A percentile compares a stretch with the other conserved stretches of the same genome.
These are phyloP conservation scores for Sesia bembeciformis DNA, from an alignment of 2,888 invertebrate species.

Conservation along the genomic window DNA sequence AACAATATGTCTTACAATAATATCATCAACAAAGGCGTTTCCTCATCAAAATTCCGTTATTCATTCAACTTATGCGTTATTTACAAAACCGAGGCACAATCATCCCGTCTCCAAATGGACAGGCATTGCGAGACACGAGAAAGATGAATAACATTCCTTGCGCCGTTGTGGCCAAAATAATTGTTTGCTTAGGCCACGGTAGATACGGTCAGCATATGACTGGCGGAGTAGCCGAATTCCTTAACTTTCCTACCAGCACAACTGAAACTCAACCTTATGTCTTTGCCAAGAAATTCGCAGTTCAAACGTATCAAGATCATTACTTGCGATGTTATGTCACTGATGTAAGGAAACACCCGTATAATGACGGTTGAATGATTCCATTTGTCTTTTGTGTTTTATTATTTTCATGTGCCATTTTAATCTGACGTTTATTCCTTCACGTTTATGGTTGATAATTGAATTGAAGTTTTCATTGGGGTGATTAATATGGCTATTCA, in stretches of 20 bases:
- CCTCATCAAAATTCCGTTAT: too few species aligned
- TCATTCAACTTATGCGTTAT: too few species aligned
- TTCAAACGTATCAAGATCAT: conserved; percentile 2
- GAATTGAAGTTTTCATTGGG: not conserved
- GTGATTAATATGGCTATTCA: not conserved
- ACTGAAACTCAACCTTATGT: conserved; percentile 8
- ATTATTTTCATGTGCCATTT: conserved; percentile 17
- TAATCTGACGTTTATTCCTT: not conserved
- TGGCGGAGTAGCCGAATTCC: conserved; percentile 11
- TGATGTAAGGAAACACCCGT: conserved; percentile 19
- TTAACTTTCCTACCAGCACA: conserved; percentile 1
- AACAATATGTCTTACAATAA: too few species aligned
- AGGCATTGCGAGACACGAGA: conserved; percentile 8
- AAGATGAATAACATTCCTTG: conserved; percentile 19
- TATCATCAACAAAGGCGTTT: too few species aligned
- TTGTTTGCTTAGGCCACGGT: conserved; percentile 17
- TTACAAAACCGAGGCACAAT: not conserved
- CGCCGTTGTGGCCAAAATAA: conserved; percentile 19
- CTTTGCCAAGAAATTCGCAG: conserved; percentile 8
- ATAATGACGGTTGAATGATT: conserved; percentile 31
- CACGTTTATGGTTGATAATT: not conserved
- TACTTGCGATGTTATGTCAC: conserved; percentile 6
- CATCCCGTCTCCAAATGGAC: conserved; percentile 8
- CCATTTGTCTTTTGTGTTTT: conserved; percentile 31
- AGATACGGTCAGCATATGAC: conserved; percentile 12